Evolutionary conservation across 1,140 invertebrate species (phyloP).

Genomic region (Reticulitermes speratus): DNA sequence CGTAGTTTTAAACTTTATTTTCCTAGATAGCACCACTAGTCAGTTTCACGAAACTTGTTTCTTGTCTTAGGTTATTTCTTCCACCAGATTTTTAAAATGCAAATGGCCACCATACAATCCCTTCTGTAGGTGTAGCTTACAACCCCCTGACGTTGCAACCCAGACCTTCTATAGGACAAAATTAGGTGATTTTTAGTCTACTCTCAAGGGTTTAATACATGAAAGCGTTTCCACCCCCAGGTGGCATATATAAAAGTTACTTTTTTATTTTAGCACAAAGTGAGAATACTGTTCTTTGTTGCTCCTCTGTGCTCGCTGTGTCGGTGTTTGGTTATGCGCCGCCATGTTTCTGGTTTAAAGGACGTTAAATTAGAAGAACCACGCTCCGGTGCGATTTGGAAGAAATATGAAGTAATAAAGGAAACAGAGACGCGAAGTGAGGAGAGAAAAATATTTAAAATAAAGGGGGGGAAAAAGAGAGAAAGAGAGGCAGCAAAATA

Average conservation of each 20-base stretch:
- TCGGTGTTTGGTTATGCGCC: neutral
- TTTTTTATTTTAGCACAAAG: neutral
- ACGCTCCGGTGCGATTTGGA: neutral
- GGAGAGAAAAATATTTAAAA: neutral
- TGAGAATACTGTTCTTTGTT: neutral
- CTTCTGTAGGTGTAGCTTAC: neutral
- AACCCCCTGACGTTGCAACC: neutral
- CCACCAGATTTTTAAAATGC: neutral
- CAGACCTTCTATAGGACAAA: neutral
- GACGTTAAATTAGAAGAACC: neutral
- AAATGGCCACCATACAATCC: neutral
- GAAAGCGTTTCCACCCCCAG: neutral
- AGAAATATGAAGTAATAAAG: constrained; percentile 14
- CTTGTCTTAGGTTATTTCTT: neutral
- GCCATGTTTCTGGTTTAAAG: constrained; percentile 5
- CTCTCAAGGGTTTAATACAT: neutral
- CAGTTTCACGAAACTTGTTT: neutral
- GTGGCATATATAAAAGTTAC: neutral
- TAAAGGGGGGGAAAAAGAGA: neutral
- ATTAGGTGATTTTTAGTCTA: constrained; percentile 6
- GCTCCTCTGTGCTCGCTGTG: neutral
- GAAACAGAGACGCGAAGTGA: neutral
- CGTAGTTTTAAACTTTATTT: neutral
- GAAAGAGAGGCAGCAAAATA: neutral
- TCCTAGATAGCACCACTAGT: neutral